Base-by-base conservation (phyloP, 2,797 vertebrate species). In the Esox lucius region DNA sequence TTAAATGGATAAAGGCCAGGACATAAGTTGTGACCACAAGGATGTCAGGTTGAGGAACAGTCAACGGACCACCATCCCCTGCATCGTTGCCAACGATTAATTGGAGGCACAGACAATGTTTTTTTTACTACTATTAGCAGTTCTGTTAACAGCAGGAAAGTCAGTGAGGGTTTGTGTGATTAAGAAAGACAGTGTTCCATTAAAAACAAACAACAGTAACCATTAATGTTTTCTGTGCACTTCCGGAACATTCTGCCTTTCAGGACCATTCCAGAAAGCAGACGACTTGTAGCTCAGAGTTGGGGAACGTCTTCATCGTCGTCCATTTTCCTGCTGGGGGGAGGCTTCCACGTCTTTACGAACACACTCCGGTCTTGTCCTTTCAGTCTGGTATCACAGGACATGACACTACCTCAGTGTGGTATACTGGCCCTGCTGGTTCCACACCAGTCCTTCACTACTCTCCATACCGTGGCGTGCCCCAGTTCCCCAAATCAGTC, bases 201-300 rank as follows among this genome's bases (percentile, higher is more conserved):
- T 42, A 13, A 42, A 28, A 81, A 53, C 71, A 65, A 80, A 75
- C 62, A 39, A 3, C 2, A 6, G 1, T 4, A 11, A 46, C 42
- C 42, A 46, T 69, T 12, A 24, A 35, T 65, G 24, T 70, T 69
- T 81, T 28, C 35, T 78, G 72, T 17, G 59, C 8, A 64, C 35
- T 75, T 56, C 6, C 56, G 39, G 70, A 26, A 69, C 73, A 74
- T 35, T 73, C 79, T 72, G 42, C 5, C 68, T 74, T 16, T 0
- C 2, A 39, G 31, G 19, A 76, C 68, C 35, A 24, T 74, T 28
- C 16, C 1, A 4, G 17, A 56, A 46, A 35, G 24, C 35, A 5
- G 19, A 72, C 15, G 13, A n/a, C 69, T 24, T 78, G 73, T 48
- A 33, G 62, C 35, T 22, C 42, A 48, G 65, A 33, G 76, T 77